Evolutionary conservation across 2,888 invertebrate genomes (phyloP).

Genomic region (Crossocerus cetratus): DNA sequence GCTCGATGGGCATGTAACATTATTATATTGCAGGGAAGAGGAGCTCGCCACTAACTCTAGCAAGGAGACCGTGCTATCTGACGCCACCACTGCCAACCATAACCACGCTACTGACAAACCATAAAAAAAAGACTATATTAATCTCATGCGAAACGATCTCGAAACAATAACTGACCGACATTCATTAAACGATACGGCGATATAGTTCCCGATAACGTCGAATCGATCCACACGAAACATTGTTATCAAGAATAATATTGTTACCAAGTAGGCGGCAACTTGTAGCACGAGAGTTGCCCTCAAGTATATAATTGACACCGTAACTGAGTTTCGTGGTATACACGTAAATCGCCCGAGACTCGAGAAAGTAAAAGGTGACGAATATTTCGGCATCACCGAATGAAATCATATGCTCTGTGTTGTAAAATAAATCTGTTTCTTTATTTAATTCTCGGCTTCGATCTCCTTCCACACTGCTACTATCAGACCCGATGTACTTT

Average conservation of each 20-base stretch:
- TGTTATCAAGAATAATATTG: no score
- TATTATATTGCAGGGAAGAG: slow-evolving; percentile 76
- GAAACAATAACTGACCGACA: slow-evolving; percentile 43
- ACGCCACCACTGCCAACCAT: slow-evolving; percentile 74
- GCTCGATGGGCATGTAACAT: slow-evolving; percentile 71
- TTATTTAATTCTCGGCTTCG: slow-evolving; percentile 60
- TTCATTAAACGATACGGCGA: slow-evolving; percentile 13
- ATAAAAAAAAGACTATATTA: slow-evolving; percentile 50
- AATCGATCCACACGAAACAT: no score
- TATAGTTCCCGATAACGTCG: no score
- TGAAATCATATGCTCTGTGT: slow-evolving; percentile 57
- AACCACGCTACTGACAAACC: slow-evolving; percentile 70
- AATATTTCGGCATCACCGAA: slow-evolving; percentile 72
- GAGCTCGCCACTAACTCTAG: slow-evolving; percentile 76
- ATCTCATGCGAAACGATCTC: slow-evolving; percentile 37
- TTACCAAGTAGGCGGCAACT: no score
- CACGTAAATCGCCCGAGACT: not conserved
- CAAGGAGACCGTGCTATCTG: slow-evolving; percentile 75
- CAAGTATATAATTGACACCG: not conserved
- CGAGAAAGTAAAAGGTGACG: slow-evolving; percentile 36
- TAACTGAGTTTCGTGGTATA: not conserved
- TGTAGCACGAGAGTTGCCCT: not conserved
- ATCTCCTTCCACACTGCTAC: slow-evolving; percentile 54
- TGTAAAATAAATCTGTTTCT: slow-evolving; percentile 66
- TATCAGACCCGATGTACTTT: slow-evolving; percentile 13